Conservation (phyloP, 2,888 invertebrate species). For the Leucophenga maculata region DNA sequence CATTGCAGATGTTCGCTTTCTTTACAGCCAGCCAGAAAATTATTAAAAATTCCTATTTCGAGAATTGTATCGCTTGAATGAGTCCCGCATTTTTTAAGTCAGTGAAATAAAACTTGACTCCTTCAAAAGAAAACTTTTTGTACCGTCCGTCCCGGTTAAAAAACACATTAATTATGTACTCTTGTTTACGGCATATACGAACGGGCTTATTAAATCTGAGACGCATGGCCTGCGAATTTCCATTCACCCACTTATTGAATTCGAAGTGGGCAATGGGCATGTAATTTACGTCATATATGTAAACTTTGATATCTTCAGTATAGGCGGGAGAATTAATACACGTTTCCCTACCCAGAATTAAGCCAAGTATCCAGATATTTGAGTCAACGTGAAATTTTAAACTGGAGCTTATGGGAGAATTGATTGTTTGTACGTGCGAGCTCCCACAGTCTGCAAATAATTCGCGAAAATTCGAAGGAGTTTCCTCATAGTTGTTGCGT, state of each 20-base stretch:
- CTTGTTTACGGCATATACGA: slow-evolving; percentile 80
- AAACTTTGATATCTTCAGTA: slow-evolving; percentile 69
- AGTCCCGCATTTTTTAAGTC: slow-evolving; percentile 84
- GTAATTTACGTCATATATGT: slow-evolving; percentile 83
- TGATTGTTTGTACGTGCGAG: slow-evolving; percentile 80
- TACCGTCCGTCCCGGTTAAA: too few relatives aligned
- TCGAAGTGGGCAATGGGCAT: too few relatives aligned
- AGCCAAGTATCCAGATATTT: slow-evolving; percentile 80
- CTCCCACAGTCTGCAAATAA: slow-evolving; percentile 82
- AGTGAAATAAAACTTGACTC: slow-evolving; percentile 83
- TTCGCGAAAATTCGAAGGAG: too few relatives aligned
- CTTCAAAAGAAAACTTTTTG: slow-evolving; percentile 85
- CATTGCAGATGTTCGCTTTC: too few relatives aligned
- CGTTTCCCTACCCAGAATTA: too few relatives aligned
- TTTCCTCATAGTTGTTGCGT: slow-evolving; percentile 63
- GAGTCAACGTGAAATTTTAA: slow-evolving; percentile 86
- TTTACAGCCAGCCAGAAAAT: too few relatives aligned
- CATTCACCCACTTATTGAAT: too few relatives aligned
- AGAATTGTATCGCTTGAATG: slow-evolving; percentile 84
- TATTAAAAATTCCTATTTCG: slow-evolving; percentile 63
- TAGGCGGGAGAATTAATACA: too few relatives aligned
- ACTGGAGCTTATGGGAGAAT: slow-evolving; percentile 83
- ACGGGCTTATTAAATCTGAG: slow-evolving; percentile 87
- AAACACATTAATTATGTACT: too few relatives aligned
- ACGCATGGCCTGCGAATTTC: too few relatives aligned